Conservation (phyloP, 1,140 invertebrate species). For the Tachypleus tridentatus region DNA sequence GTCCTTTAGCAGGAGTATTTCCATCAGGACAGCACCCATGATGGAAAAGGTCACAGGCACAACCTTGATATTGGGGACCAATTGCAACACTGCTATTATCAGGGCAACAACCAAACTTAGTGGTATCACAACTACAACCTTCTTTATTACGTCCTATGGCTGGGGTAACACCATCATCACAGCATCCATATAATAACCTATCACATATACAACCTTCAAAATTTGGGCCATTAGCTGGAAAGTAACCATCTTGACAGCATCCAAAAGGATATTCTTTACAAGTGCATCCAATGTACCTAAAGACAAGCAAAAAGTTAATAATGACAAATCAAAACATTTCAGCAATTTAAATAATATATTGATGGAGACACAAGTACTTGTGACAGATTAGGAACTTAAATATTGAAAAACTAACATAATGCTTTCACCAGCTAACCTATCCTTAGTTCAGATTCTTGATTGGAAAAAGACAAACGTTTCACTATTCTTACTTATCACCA, state of each 20-base stretch:
- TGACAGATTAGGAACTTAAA: too few species aligned
- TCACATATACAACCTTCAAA: slow-evolving; percentile 61
- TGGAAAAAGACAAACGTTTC: too few species aligned
- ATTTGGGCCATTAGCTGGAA: slow-evolving; percentile 50
- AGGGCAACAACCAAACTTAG: slow-evolving; percentile 55
- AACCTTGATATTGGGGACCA: slow-evolving; percentile 48
- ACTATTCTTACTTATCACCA: too few species aligned
- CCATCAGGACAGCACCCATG: slow-evolving; percentile 68
- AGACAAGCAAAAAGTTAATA: neutral
- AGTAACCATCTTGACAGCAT: slow-evolving; percentile 72
- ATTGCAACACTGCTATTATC: slow-evolving; percentile 66
- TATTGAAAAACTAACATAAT: too few species aligned
- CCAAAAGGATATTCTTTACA: slow-evolving; percentile 61
- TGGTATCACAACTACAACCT: slow-evolving; percentile 29
- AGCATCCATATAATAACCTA: slow-evolving; percentile 66
- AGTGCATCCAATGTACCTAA: slow-evolving; percentile 48
- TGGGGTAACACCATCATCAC: slow-evolving; percentile 52
- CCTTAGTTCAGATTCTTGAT: too few species aligned
- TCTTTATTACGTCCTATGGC: slow-evolving; percentile 39
- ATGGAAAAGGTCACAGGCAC: slow-evolving; percentile 57
- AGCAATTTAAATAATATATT: too few species aligned
- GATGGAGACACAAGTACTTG: too few species aligned
- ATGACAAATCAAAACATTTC: too few species aligned
- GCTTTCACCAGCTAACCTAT: too few species aligned
- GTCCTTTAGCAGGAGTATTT: slow-evolving; percentile 48